Percentiles rank a stretch among this genome's conserved stretches.
Conservation (phyloP, 2,888 invertebrate genomes). For the Drosophila recens region DNA sequence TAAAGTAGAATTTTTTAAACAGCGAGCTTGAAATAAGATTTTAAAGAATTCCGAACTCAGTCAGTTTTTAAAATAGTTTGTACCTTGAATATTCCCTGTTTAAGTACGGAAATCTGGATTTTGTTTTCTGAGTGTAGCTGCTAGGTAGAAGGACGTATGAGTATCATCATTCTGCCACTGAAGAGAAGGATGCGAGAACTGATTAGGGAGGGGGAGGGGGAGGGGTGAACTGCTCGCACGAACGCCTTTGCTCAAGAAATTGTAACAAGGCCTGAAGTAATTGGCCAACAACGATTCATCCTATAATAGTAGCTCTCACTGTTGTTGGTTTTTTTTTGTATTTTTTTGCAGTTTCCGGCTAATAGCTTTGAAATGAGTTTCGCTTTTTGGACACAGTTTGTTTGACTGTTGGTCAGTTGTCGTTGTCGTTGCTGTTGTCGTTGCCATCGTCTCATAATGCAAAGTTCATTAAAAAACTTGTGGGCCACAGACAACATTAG, state of each 20-base stretch:
- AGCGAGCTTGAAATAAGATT: too few species aligned
- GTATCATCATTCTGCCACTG: constrained; percentile 33
- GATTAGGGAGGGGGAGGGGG: neutral
- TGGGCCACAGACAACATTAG: constrained; percentile 48
- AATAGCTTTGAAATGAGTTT: constrained; percentile 80
- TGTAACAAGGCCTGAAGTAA: constrained; percentile 35
- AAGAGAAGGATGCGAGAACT: neutral
- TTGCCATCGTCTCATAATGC: constrained; percentile 34
- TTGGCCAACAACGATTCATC: constrained; percentile 22
- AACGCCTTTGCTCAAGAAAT: constrained; percentile 49
- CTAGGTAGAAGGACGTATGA: constrained; percentile 25
- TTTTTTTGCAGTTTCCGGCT: constrained; percentile 58
- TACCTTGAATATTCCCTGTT: too few species aligned
- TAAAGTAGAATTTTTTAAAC: too few species aligned
- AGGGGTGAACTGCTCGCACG: constrained; percentile 45
- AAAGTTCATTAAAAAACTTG: constrained; percentile 53
- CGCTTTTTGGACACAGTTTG: constrained; percentile 53
- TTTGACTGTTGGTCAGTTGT: constrained; percentile 36
- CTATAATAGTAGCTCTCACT: constrained; percentile 14
- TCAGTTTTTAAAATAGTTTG: too few species aligned
- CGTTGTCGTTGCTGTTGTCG: constrained; percentile 4
- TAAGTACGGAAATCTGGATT: too few species aligned
- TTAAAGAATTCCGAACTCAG: too few species aligned
- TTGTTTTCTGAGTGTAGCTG: too few species aligned
- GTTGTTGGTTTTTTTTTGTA: neutral